phyloP scores from a whole-genome alignment of 2,888 invertebrate species.

The Orthosia cruda region DNA sequence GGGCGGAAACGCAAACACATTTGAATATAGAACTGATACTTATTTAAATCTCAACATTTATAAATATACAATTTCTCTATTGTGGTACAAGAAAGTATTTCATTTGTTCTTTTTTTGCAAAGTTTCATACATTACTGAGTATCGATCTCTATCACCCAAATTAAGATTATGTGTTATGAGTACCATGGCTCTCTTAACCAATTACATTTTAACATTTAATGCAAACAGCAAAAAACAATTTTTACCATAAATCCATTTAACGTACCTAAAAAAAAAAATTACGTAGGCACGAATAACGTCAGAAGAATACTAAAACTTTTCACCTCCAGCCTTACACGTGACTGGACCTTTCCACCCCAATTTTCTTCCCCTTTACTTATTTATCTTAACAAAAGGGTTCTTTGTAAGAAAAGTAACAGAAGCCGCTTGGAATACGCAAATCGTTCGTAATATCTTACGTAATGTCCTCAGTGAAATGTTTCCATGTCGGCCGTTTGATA shows the following conservation, averaged over 20 bases:
- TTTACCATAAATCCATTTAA: background rate
- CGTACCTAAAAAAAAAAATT: background rate
- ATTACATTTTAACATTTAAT: too few species aligned
- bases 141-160: too few species aligned
- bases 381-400: constrained; percentile 5
- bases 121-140: too few species aligned
- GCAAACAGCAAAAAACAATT: background rate
- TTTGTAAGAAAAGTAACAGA: constrained; percentile 27
- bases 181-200: too few species aligned
- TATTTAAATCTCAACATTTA: too few species aligned
- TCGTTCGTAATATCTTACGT: constrained; percentile 5
- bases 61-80: too few species aligned
- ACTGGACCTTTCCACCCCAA: background rate
- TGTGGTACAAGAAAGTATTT: too few species aligned
- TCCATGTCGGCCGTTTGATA: background rate
- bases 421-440: background rate
- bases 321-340: background rate
- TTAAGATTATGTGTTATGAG: too few species aligned
- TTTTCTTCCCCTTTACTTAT: background rate
- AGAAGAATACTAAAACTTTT: background rate
- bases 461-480: constrained; percentile 4
- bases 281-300: background rate
- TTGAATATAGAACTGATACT: too few species aligned
- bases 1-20: too few species aligned
- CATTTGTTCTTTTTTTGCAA: too few species aligned